Conservation (phyloP, 2,797 vertebrate species). For the Pseudotriccus pelzelni region DNA sequence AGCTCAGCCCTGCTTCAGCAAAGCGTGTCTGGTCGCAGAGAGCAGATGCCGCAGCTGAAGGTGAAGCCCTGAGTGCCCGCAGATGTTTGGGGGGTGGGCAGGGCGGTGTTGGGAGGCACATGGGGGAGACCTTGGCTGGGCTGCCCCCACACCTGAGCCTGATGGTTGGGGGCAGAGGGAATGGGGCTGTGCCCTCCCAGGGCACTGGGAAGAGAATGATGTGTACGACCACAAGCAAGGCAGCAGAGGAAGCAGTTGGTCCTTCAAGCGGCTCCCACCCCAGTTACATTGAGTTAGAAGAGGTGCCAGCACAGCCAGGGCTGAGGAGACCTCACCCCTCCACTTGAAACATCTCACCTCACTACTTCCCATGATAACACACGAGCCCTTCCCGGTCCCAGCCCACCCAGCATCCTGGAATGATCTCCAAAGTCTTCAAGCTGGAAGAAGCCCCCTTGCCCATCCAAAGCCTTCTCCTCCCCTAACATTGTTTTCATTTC, state of each 20-base stretch:
- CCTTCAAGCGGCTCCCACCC: background rate
- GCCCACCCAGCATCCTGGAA: background rate
- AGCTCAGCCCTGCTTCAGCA: background rate
- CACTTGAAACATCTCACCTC: background rate
- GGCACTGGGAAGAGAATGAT: accelerated
- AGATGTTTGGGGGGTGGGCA: background rate
- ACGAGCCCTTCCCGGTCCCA: background rate
- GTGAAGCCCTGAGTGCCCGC: accelerated
- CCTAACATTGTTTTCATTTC: constrained; percentile 60
- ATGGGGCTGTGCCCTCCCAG: background rate
- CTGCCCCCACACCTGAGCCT: background rate
- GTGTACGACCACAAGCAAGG: background rate
- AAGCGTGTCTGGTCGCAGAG: background rate
- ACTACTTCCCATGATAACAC: accelerated
- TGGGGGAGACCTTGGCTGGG: background rate
- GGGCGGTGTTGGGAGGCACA: background rate
- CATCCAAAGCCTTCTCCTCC: constrained; percentile 20
- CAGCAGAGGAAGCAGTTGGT: background rate
- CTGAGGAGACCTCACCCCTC: background rate
- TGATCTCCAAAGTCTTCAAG: background rate
- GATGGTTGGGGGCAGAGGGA: background rate
- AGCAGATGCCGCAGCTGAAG: background rate
- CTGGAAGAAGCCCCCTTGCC: constrained; percentile 8
- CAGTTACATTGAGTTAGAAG: background rate
- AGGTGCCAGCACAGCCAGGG: too few species aligned